phyloP scores from a whole-genome alignment of 2,888 invertebrate genomes.

The Caenorhabditis afra region DNA sequence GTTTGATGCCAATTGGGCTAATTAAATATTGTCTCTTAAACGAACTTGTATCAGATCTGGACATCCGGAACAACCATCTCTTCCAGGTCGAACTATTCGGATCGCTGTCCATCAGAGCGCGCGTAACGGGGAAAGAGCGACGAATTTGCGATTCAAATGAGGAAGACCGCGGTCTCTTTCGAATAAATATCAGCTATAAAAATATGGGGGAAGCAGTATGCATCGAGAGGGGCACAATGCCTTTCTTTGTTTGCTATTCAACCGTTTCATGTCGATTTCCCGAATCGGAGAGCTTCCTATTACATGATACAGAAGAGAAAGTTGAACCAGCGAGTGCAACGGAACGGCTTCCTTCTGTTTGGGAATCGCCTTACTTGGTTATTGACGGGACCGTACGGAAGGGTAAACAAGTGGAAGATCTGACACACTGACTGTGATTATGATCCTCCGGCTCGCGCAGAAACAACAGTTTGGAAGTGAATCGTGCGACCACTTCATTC shows the following conservation, averaged over 20 bases:
- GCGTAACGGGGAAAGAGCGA: not conserved
- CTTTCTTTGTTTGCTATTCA: conserved; percentile 49
- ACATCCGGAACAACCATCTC: conserved; percentile 57
- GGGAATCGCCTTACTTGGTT: conserved; percentile 23
- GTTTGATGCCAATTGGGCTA: too few relatives aligned
- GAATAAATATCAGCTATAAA: conserved; percentile 30
- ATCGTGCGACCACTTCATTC: conserved; percentile 58
- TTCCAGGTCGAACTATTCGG: conserved; percentile 52
- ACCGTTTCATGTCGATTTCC: conserved; percentile 37
- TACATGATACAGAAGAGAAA: not conserved
- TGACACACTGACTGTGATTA: conserved; percentile 55
- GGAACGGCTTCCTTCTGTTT: conserved; percentile 16
- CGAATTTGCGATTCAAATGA: conserved; percentile 27
- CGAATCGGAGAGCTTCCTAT: not conserved
- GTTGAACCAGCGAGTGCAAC: too few relatives aligned
- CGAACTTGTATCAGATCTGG: conserved; percentile 38
- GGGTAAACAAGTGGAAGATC: conserved; percentile 20
- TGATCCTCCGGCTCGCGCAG: conserved; percentile 48
- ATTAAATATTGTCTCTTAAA: not conserved
- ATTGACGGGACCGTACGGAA: conserved; percentile 6
- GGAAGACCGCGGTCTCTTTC: not conserved
- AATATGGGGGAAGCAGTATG: conserved; percentile 18
- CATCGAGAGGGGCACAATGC: conserved; percentile 23
- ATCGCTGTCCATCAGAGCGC: conserved; percentile 30
- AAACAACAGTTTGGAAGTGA: conserved; percentile 55